Evolutionary conservation across 2,113 vertebrate species (phyloP).

Genomic region (Lota lota): DNA sequence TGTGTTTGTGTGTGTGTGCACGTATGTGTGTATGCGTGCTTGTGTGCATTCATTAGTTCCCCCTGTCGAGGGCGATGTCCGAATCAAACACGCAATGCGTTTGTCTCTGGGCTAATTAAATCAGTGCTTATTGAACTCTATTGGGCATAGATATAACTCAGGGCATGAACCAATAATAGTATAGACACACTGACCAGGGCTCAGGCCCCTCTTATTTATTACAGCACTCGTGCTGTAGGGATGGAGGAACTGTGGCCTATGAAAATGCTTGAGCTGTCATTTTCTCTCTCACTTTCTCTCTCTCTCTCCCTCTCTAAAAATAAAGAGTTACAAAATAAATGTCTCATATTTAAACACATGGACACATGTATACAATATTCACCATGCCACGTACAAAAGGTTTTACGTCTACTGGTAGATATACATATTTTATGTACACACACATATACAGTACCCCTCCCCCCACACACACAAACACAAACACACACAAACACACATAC

Average conservation of each 20-base stretch:
- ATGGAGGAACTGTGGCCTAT: too few relatives aligned
- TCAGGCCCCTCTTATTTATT: conserved; percentile 44
- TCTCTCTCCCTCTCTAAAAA: background rate
- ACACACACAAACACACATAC: conserved; percentile 10
- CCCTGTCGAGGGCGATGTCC: conserved; percentile 8
- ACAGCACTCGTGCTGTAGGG: conserved; percentile 37
- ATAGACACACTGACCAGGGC: conserved; percentile 37
- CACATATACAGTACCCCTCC: background rate
- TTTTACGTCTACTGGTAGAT: conserved; percentile 11
- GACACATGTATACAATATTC: too few relatives aligned
- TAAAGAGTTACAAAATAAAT: too few relatives aligned
- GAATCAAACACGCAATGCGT: conserved; percentile 29
- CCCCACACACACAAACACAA: background rate
- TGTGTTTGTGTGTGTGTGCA: background rate
- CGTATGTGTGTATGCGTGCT: too few relatives aligned
- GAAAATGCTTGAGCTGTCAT: too few relatives aligned
- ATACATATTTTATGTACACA: conserved; percentile 12
- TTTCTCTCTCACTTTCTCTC: background rate
- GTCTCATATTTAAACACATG: too few relatives aligned
- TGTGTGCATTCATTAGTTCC: too few relatives aligned
- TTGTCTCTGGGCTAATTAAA: conserved; percentile 35
- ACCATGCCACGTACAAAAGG: too few relatives aligned
- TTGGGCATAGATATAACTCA: conserved; percentile 41
- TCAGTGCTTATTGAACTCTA: conserved; percentile 36
- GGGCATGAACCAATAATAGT: conserved; percentile 42